Percentiles rank a stretch among this genome's conserved stretches.
These are phyloP conservation scores for Microctenopoma stevenorrisi DNA, from an alignment of 2,797 vertebrate species.

Conservation along the genomic window DNA sequence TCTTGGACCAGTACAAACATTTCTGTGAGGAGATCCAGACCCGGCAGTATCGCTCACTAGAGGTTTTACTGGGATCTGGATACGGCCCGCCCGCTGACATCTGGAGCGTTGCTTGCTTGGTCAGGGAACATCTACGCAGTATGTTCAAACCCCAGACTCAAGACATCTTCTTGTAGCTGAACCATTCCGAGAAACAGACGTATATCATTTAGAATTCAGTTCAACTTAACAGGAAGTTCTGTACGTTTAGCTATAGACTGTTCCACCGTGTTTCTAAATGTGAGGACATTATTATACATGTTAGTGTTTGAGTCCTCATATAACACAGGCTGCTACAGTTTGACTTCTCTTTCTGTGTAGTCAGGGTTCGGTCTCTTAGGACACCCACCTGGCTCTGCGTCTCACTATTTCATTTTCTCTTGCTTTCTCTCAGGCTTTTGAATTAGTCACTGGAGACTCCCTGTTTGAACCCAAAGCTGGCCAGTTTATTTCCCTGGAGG, in stretches of 20 bases:
- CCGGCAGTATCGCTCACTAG: constrained; percentile 88
- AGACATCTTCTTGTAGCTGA: neutral
- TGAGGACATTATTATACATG: too few species aligned
- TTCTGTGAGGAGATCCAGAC: constrained; percentile 92
- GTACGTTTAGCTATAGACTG: too few species aligned
- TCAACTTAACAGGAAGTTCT: too few species aligned
- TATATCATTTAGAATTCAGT: too few species aligned
- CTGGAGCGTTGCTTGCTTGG: constrained; percentile 92
- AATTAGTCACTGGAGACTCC: constrained; percentile 86
- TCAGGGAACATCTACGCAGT: constrained; percentile 56
- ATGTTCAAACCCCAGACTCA: neutral
- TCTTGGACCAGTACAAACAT: constrained; percentile 86
- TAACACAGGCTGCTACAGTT: too few species aligned
- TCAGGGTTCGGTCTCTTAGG: neutral
- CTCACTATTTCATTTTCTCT: constrained; percentile 8
- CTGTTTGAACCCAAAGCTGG: constrained; percentile 87
- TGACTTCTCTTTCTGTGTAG: too few species aligned
- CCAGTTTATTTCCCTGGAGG: constrained; percentile 85
- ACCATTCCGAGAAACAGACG: neutral
- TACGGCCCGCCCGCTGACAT: constrained; percentile 89
- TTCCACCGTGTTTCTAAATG: too few species aligned
- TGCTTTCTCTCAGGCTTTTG: constrained; percentile 84
- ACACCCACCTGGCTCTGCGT: neutral
- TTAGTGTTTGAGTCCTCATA: too few species aligned
- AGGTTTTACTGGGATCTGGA: constrained; percentile 89